A percentile compares a stretch with the other conserved stretches of the same genome.
phyloP scores from a whole-genome alignment of 2,113 vertebrate genomes.

The Dipodomys ordii region DNA sequence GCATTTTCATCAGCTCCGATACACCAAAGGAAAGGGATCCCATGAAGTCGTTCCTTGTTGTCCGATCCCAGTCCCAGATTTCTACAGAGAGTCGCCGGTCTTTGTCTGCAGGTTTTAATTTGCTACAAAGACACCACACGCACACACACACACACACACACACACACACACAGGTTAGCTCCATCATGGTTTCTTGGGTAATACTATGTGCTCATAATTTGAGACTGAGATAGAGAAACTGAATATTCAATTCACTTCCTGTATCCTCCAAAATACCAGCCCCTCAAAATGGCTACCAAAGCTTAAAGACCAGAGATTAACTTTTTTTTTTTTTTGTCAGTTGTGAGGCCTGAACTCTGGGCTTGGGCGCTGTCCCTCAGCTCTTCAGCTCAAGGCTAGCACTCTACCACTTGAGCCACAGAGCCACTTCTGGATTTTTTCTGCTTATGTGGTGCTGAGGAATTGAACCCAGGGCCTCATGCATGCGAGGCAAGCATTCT shows the following conservation, averaged over 20 bases:
- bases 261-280: background rate
- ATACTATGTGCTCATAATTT: background rate
- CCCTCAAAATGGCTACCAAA: background rate
- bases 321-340: too few relatives aligned
- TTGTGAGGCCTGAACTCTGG: too few relatives aligned
- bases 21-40: constrained; percentile 98
- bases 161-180: background rate
- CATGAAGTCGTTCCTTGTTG: constrained; percentile 98
- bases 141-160: too few relatives aligned
- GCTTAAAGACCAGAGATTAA: background rate
- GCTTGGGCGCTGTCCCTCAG: too few relatives aligned
- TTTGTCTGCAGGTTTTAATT: constrained; percentile 95
- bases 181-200: background rate
- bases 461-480: too few relatives aligned
- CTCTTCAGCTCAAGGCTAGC: too few relatives aligned
- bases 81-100: constrained; percentile 96
- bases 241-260: background rate
- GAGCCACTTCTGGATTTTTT: too few relatives aligned
- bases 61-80: constrained; percentile 98
- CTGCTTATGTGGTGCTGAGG: too few relatives aligned
- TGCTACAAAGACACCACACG: constrained; percentile 85
- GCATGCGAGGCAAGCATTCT: too few relatives aligned
- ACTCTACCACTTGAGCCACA: too few relatives aligned
- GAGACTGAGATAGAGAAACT: background rate
- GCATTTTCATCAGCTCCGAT: constrained; percentile 96